Evolutionary conservation across 2,888 invertebrate genomes (phyloP).

Genomic region (Cantharis rufa): DNA sequence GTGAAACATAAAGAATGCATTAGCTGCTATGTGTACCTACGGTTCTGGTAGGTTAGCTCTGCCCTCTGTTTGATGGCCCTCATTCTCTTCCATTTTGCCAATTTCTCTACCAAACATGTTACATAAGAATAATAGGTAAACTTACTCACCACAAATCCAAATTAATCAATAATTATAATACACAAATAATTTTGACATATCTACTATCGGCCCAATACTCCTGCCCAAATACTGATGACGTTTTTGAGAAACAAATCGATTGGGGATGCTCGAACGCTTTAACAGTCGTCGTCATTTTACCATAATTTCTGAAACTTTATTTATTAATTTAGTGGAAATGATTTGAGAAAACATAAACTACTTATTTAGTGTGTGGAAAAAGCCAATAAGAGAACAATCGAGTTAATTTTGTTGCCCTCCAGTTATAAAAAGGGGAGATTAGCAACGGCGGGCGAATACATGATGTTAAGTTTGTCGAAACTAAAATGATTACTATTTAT

Average conservation of each 20-base stretch:
- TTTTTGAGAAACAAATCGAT: not conserved
- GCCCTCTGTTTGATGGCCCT: conserved; percentile 47
- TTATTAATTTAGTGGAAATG: conserved; percentile 20
- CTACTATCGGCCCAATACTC: not conserved
- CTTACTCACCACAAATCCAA: conserved; percentile 5
- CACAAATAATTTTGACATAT: not conserved
- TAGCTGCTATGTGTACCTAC: conserved; percentile 51
- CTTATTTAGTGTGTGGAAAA: conserved; percentile 18
- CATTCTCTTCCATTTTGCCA: conserved; percentile 37
- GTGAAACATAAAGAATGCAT: conserved; percentile 54
- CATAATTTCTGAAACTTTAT: not conserved
- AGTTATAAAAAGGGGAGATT: conserved; percentile 17
- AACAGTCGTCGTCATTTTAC: not conserved
- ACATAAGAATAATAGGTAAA: conserved; percentile 24
- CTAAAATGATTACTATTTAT: not conserved
- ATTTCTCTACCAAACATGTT: conserved; percentile 37
- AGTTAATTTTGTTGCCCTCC: conserved; percentile 19
- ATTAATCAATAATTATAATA: not conserved
- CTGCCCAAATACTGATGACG: not conserved
- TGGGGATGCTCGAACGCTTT: not conserved
- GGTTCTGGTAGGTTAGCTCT: conserved; percentile 50
- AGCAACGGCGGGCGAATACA: conserved; percentile 13
- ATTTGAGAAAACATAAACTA: conserved; percentile 4
- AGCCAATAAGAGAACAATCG: conserved; percentile 28
- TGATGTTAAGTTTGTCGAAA: conserved; percentile 1